Evolutionary conservation across 1,140 invertebrate species (phyloP).

Genomic region (Marisa cornuarietis): DNA sequence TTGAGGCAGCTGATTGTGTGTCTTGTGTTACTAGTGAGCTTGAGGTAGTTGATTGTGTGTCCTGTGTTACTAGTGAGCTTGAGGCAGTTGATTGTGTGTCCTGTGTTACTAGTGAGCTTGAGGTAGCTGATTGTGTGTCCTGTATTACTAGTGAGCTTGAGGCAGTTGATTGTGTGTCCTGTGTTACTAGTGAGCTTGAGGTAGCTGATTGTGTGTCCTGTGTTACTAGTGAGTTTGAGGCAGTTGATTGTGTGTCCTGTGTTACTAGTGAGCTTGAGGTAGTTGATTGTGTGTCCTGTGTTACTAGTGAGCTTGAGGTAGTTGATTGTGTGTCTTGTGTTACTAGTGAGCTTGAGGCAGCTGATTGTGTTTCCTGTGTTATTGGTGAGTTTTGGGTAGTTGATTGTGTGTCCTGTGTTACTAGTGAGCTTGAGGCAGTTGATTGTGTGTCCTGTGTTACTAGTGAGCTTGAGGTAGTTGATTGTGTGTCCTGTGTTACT

Average conservation of each 20-base stretch:
- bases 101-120: constrained; percentile 40
- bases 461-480: constrained; percentile 39
- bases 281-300: too few relatives aligned
- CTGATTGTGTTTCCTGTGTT: background rate
- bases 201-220: too few relatives aligned
- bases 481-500: background rate
- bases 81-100: too few relatives aligned
- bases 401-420: too few relatives aligned
- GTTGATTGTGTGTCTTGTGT: too few relatives aligned
- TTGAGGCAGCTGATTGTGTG: too few relatives aligned
- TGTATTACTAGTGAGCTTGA: constrained; percentile 39
- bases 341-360: constrained; percentile 38
- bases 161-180: too few relatives aligned
- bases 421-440: constrained; percentile 39
- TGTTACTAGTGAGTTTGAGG: constrained; percentile 39
- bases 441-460: background rate
- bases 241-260: too few relatives aligned
- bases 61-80: constrained; percentile 41
- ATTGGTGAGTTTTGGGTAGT: background rate
- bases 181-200: constrained; percentile 39
- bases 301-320: constrained; percentile 39
- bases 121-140: too few relatives aligned
- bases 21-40: constrained; percentile 41
- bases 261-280: constrained; percentile 39
- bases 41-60: background rate